Conservation (phyloP, 2,888 invertebrate species). For the Acholoe squamosa region DNA sequence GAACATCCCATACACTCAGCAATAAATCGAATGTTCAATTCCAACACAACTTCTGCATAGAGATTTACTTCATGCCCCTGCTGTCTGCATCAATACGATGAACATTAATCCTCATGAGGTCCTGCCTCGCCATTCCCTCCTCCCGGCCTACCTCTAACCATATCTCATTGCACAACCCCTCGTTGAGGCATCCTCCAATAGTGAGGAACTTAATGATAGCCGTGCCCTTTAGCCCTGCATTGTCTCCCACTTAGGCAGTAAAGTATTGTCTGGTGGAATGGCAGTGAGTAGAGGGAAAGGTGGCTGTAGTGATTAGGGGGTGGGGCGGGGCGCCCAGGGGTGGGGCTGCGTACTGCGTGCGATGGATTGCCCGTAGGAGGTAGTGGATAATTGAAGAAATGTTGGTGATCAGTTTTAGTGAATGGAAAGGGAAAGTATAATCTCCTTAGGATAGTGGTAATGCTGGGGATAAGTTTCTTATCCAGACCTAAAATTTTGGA, state of each 20-base stretch:
- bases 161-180: conserved; percentile 20
- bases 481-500: too few relatives aligned
- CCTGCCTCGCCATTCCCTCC: not conserved
- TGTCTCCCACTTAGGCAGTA: not conserved
- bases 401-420: not conserved
- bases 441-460: too few relatives aligned
- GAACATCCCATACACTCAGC: too few relatives aligned
- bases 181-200: not conserved
- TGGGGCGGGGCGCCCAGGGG: not conserved
- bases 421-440: too few relatives aligned
- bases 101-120: too few relatives aligned
- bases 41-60: too few relatives aligned
- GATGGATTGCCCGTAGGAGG: not conserved
- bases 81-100: too few relatives aligned
- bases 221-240: not conserved
- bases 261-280: not conserved
- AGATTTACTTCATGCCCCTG: too few relatives aligned
- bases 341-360: not conserved
- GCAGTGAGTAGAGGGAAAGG: not conserved
- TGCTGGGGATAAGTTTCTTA: too few relatives aligned
- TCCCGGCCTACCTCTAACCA: not conserved
- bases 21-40: too few relatives aligned
- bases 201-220: not conserved
- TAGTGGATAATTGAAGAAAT: not conserved
- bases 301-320: not conserved